Evolutionary conservation across 2,113 vertebrate species (phyloP).

Genomic region (Muntiacus reevesi): DNA sequence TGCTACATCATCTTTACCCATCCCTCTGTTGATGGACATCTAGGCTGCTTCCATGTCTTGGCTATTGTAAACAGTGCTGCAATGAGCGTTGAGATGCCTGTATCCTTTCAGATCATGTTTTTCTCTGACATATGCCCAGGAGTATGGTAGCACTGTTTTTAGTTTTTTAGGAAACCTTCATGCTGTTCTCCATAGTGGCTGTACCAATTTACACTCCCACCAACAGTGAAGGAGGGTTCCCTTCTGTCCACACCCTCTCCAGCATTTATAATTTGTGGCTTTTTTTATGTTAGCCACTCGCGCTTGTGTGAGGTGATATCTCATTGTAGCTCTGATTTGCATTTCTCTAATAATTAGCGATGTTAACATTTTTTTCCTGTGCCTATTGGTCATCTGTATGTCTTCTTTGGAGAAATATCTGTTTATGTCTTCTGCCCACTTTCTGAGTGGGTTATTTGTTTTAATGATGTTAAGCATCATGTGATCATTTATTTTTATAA

Average conservation of each 20-base stretch:
- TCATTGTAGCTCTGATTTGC: background rate
- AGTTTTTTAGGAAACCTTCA: background rate
- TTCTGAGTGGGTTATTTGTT: background rate
- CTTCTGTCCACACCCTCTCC: background rate
- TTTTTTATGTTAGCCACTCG: background rate
- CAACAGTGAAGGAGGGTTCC: background rate
- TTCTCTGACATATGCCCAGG: background rate
- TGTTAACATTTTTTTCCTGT: background rate
- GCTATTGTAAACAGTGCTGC: background rate
- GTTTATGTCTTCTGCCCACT: background rate
- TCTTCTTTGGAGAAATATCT: background rate
- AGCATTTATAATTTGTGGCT: background rate
- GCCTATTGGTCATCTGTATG: background rate
- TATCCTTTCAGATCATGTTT: background rate
- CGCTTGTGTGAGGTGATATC: background rate
- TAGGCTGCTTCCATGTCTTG: background rate
- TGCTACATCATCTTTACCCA: background rate
- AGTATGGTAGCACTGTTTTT: background rate
- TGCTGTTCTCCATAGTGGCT: background rate
- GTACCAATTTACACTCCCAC: background rate
- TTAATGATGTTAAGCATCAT: background rate
- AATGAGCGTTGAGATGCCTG: accelerated
- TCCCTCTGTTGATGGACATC: background rate
- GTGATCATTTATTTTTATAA: background rate
- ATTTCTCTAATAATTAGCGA: background rate